Percentiles rank a stretch among this genome's conserved stretches.
phyloP scores from a whole-genome alignment of 2,888 invertebrate genomes.

The Ophion costatus region DNA sequence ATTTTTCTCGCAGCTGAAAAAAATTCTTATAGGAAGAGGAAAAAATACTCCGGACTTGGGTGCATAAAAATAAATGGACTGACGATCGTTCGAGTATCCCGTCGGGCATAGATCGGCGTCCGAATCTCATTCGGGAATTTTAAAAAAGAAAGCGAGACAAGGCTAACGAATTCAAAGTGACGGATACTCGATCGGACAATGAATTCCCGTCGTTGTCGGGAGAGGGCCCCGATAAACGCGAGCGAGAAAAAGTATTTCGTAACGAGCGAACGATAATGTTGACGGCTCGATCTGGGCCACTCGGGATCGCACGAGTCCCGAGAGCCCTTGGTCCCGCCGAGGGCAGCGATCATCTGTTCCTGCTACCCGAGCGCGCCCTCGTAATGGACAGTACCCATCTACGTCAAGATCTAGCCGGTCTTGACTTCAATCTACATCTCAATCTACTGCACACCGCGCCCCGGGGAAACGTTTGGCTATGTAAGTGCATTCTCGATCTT shows the following conservation, averaged over 20 bases:
- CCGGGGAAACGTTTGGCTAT: constrained; percentile 86
- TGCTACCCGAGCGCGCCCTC: constrained; percentile 85
- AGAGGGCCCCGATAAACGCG: neutral
- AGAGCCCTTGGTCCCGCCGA: constrained; percentile 83
- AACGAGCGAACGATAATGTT: constrained; percentile 75
- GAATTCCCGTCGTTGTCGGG: constrained; percentile 66
- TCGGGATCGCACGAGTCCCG: constrained; percentile 79
- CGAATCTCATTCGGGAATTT: neutral
- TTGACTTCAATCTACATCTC: constrained; percentile 84
- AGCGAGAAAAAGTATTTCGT: constrained; percentile 24
- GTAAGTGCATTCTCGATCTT: constrained; percentile 81
- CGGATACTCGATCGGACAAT: constrained; percentile 71
- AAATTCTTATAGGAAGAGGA: neutral
- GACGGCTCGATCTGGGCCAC: constrained; percentile 79
- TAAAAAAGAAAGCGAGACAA: constrained; percentile 23
- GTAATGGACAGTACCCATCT: constrained; percentile 85
- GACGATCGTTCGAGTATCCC: neutral
- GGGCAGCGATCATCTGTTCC: constrained; percentile 85
- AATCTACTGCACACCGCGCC: constrained; percentile 85
- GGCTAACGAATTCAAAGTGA: constrained; percentile 66
- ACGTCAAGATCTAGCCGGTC: constrained; percentile 85
- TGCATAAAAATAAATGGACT: neutral
- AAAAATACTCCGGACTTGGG: neutral
- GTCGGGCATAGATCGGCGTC: too few relatives aligned
- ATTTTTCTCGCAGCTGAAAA: too few relatives aligned